Evolutionary conservation across 2,888 invertebrate species (phyloP), one percentile per base, ranked within the genome.

Genomic region (Cataglyphis cursor): DNA sequence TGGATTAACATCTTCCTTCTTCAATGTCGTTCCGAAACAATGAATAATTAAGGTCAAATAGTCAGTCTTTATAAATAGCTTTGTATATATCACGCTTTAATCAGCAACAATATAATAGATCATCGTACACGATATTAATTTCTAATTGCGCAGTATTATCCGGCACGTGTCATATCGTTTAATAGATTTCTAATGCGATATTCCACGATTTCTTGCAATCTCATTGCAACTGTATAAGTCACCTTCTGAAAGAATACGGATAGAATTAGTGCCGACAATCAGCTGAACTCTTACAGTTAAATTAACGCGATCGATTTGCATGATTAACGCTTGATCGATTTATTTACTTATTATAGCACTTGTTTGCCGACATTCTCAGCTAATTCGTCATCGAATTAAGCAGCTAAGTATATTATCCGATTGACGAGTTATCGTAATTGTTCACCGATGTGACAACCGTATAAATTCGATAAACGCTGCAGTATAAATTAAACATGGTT

Each of bases 11-110:
- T 80, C 68, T 73, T 80, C 66, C 76, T 66, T 73, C 51, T 35
- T 65, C 75, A 82, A 82, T 75, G 82, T 48, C 82, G 24, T 28
- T 59, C 82, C 65, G 75, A 62, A 74, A 72, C 72, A 74, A 72
- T 57, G 81, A 54, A 82, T 64, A 64, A 72, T 82, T 82, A 75
- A 75, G 44, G 12, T 21, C 21, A 15, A 24, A 28, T 65, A 57
- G 66, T 57, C 76, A 66, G 41, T 31, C 66, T 21, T 66, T 76
- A 76, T 76, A 76, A 76, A 76, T 76, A 76, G 41, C 76, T 6
- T 35, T 18, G 54, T 31, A 51, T 64, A 18, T 21, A 6, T 48
- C 64, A 18, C 8, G 18, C 28, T 76, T 65, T 65, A 75, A 64
- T 65, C 73, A 31, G 44, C 41, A 31, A 48, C 24, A 24, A 68